A percentile compares a stretch with the other conserved stretches of the same genome.
Conservation (phyloP, 2,888 invertebrate genomes). For the Cryptus viduatorius region DNA sequence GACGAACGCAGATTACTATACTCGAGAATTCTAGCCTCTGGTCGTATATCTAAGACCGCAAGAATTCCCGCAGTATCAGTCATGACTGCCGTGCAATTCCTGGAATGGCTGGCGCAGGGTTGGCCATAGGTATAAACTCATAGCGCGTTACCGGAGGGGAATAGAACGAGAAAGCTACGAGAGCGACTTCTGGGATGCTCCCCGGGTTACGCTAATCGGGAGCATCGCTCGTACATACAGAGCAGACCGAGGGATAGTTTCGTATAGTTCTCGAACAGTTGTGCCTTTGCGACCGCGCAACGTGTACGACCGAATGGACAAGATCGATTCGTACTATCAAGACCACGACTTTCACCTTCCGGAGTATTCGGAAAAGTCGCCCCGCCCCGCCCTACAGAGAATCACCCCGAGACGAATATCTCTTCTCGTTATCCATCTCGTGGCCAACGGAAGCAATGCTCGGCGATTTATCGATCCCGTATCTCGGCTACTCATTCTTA, state of each 20-base stretch:
- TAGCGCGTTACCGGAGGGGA: conserved; percentile 29
- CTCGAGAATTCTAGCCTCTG: conserved; percentile 44
- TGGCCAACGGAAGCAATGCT: background rate
- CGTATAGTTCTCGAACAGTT: conserved; percentile 52
- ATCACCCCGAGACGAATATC: conserved; percentile 38
- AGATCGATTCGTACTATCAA: conserved; percentile 27
- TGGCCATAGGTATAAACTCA: conserved; percentile 48
- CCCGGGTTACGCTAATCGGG: conserved; percentile 43
- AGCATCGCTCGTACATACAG: conserved; percentile 31
- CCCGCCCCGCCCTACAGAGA: conserved; percentile 37
- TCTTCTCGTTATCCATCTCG: background rate
- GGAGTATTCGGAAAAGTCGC: background rate
- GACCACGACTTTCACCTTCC: background rate
- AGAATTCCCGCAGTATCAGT: conserved; percentile 70
- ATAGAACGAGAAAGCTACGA: conserved; percentile 52
- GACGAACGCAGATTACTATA: background rate
- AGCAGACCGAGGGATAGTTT: background rate
- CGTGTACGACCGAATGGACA: conserved; percentile 19
- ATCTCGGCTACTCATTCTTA: too few species aligned
- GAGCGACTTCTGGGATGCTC: conserved; percentile 13
- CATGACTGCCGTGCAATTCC: conserved; percentile 71
- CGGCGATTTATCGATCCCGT: background rate
- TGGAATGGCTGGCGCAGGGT: conserved; percentile 54
- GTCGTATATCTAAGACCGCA: conserved; percentile 59
- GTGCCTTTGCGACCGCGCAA: conserved; percentile 46